A percentile compares a stretch with the other conserved stretches of the same genome.
phyloP scores from a whole-genome alignment of 2,888 invertebrate genomes.

The Pachliopta kotzebuea region DNA sequence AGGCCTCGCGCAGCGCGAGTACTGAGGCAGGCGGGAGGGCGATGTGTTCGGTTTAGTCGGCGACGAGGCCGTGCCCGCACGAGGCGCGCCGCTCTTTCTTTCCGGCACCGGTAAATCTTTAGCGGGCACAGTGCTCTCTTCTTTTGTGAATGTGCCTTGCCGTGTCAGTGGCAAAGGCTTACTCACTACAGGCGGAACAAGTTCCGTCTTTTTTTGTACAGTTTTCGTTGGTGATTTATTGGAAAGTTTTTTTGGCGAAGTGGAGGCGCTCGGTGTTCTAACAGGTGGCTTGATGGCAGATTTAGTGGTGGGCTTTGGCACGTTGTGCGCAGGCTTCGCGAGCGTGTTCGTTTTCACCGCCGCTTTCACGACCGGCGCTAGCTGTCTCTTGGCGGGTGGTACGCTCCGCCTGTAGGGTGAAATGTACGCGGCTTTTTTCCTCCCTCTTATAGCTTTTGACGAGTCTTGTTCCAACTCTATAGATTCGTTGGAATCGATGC shows the following conservation, averaged over 20 bases:
- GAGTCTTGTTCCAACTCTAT: slow-evolving; percentile 61
- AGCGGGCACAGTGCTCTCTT: slow-evolving; percentile 80
- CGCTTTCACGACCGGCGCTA: slow-evolving; percentile 35
- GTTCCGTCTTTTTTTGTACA: slow-evolving; percentile 46
- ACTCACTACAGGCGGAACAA: slow-evolving; percentile 47
- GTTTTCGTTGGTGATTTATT: slow-evolving; percentile 56
- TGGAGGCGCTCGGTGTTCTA: slow-evolving; percentile 50
- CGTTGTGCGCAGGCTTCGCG: slow-evolving; percentile 42
- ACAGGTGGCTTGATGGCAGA: slow-evolving; percentile 49
- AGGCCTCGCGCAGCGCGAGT: slow-evolving; percentile 50
- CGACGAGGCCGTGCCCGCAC: slow-evolving; percentile 45
- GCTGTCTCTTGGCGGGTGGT: slow-evolving; percentile 55
- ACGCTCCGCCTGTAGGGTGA: slow-evolving; percentile 77
- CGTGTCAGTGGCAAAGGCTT: slow-evolving; percentile 83
- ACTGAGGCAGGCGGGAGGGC: slow-evolving; percentile 67
- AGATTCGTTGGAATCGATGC: slow-evolving; percentile 70
- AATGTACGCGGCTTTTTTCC: slow-evolving; percentile 85
- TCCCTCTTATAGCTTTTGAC: slow-evolving; percentile 83
- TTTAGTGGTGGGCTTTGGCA: slow-evolving; percentile 58
- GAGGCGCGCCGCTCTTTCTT: slow-evolving; percentile 46
- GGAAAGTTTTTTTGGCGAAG: slow-evolving; percentile 64
- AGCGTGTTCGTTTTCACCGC: slow-evolving; percentile 43
- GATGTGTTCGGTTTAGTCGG: slow-evolving; percentile 64
- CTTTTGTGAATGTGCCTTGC: slow-evolving; percentile 96
- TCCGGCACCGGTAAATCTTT: slow-evolving; percentile 61